Evolutionary conservation across 2,888 invertebrate genomes (phyloP).

Genomic region (Acrobasis consociella): DNA sequence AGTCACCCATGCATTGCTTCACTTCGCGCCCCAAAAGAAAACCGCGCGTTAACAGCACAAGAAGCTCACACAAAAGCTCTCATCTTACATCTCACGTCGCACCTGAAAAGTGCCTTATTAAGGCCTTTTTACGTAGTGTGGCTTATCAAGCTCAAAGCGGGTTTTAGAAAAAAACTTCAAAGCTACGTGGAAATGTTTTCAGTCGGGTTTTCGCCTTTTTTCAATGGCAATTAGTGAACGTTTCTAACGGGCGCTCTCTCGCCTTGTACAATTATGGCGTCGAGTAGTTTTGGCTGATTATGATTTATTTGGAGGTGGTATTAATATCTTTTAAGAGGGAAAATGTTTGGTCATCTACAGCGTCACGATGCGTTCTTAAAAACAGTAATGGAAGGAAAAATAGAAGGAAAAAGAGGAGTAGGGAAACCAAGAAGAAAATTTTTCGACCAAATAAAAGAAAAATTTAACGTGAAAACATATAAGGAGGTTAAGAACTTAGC

Average conservation of each 20-base stretch:
- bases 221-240: constrained; percentile 84
- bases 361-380: no score
- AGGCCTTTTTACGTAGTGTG: constrained; percentile 65
- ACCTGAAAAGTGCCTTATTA: constrained; percentile 80
- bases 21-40: constrained; percentile 51
- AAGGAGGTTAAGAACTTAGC: no score
- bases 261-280: constrained; percentile 75
- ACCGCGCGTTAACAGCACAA: constrained; percentile 32
- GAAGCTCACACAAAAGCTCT: constrained; percentile 59
- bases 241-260: constrained; percentile 67
- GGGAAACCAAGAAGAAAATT: no score
- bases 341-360: no score
- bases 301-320: constrained; percentile 38
- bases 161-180: constrained; percentile 75
- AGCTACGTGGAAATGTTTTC: constrained; percentile 75
- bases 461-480: no score
- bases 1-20: constrained; percentile 37
- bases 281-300: constrained; percentile 50
- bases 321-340: no score
- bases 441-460: no score
- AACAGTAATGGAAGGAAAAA: no score
- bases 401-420: no score
- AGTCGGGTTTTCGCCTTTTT: constrained; percentile 82
- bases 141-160: constrained; percentile 74
- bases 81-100: constrained; percentile 62